Evolutionary conservation across 2,113 vertebrate species (phyloP).

Genomic region (Ceyx margarethae): DNA sequence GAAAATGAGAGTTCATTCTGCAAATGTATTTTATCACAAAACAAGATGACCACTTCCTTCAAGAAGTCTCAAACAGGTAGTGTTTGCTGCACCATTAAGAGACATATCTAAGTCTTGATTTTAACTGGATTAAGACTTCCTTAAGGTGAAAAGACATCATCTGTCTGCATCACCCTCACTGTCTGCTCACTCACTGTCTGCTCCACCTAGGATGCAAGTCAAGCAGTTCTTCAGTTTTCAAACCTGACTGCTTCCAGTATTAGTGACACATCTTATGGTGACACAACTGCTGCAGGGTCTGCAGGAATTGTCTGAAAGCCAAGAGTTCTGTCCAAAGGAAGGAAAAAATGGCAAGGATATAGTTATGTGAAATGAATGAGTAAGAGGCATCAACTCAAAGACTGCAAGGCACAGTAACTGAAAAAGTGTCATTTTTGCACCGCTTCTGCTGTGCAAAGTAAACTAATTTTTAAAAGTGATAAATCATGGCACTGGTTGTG

Average conservation of each 20-base stretch:
- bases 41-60: not conserved
- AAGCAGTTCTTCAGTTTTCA: slow-evolving; percentile 35
- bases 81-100: not conserved
- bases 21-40: not conserved
- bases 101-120: not conserved
- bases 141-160: not conserved
- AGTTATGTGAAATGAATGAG: slow-evolving; percentile 30
- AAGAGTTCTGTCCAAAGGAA: slow-evolving; percentile 49
- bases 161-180: not conserved
- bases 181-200: slow-evolving; percentile 32
- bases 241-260: slow-evolving; percentile 48
- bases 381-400: not conserved
- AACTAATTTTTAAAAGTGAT: not conserved
- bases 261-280: slow-evolving; percentile 58
- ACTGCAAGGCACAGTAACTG: slow-evolving; percentile 7
- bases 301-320: slow-evolving; percentile 61
- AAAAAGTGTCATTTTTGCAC: not conserved
- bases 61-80: not conserved
- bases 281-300: slow-evolving; percentile 60
- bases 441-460: not conserved
- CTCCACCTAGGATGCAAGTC: slow-evolving; percentile 24
- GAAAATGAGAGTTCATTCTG: not conserved
- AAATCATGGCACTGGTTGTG: slow-evolving; percentile 6
- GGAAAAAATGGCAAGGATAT: slow-evolving; percentile 49
- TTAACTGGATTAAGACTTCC: not conserved